These are phyloP conservation scores for Heterotis niloticus DNA, from an alignment of 2,113 vertebrate species.

Conservation along the genomic window DNA sequence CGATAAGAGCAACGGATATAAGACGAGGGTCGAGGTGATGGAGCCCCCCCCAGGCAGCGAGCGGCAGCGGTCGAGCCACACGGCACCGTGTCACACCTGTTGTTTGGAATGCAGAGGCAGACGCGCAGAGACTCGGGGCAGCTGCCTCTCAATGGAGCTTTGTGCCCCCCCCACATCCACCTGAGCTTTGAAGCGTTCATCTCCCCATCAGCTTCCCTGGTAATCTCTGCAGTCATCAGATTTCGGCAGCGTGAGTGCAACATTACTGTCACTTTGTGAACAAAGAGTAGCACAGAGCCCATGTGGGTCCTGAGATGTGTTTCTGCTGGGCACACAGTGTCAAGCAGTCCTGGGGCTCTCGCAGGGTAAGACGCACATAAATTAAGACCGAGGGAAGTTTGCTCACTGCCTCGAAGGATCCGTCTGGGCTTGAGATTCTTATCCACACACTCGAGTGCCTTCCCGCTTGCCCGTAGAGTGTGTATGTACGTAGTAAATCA, in stretches of 20 bases:
- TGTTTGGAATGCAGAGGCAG: neutral
- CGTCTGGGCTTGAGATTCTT: neutral
- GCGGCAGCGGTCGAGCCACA: neutral
- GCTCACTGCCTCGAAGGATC: neutral
- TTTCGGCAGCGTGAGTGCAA: neutral
- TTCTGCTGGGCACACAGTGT: neutral
- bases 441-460: neutral
- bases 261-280: neutral
- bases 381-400: no score
- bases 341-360: neutral
- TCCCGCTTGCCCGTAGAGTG: no score
- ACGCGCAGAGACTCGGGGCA: constrained; percentile 42
- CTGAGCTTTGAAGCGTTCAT: constrained; percentile 32
- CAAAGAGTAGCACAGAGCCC: neutral
- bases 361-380: no score
- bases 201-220: neutral
- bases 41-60: neutral
- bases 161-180: neutral
- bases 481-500: no score
- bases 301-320: constrained; percentile 5
- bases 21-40: neutral
- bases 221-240: constrained; percentile 11
- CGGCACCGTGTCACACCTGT: constrained; percentile 35
- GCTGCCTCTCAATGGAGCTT: constrained; percentile 38
- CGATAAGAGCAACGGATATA: constrained; percentile 27